Conservation (phyloP, 2,113 vertebrate genomes). For the Pygathrix nemaeus region DNA sequence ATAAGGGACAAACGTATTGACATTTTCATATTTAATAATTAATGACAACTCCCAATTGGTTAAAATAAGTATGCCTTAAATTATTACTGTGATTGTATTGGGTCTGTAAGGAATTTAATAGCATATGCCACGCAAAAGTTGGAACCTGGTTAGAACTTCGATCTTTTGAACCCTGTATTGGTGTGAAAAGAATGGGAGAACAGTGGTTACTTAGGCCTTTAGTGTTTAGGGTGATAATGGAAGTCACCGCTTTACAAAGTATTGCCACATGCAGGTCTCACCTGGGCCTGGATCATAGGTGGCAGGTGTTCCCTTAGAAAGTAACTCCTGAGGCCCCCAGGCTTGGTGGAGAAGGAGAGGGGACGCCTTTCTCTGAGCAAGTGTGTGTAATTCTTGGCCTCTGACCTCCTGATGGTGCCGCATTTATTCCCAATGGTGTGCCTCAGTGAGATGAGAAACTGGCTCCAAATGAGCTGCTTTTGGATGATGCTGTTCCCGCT, state of each 20-base stretch:
- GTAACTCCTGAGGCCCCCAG: neutral
- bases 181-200: neutral
- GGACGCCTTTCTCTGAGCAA: neutral
- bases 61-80: neutral
- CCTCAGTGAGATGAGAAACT: neutral
- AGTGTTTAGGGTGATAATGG: neutral
- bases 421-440: neutral
- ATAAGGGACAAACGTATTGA: conserved; percentile 38
- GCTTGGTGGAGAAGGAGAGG: neutral
- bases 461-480: neutral
- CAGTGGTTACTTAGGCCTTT: neutral
- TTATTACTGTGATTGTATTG: conserved; percentile 15
- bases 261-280: neutral
- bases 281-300: neutral
- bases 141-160: neutral
- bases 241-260: neutral
- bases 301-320: neutral
- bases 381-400: fast-evolving
- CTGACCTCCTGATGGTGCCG: neutral
- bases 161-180: neutral
- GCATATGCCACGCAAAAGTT: neutral
- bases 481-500: neutral
- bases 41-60: conserved; percentile 47
- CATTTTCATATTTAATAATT: conserved; percentile 62
- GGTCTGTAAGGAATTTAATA: conserved; percentile 22